Percentiles rank a stretch among this genome's conserved stretches.
These are phyloP conservation scores for Meloidogyne floridensis DNA, from an alignment of 1,140 invertebrate genomes.

Conservation along the genomic window DNA sequence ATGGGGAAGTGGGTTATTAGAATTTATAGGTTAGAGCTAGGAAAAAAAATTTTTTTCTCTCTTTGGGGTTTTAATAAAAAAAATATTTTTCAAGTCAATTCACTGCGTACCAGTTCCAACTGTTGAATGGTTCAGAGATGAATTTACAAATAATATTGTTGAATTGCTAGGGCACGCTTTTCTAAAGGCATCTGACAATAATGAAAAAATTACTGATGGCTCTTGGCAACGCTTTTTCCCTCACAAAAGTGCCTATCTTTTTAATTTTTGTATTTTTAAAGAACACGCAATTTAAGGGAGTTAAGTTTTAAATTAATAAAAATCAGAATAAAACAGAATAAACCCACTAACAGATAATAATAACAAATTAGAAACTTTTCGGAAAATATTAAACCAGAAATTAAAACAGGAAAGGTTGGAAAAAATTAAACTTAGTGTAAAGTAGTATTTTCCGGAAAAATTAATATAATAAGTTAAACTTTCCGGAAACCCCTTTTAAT, in stretches of 20 bases:
- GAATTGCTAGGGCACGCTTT: not conserved
- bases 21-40: too few species aligned
- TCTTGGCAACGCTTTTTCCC: not conserved
- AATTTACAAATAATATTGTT: constrained; percentile 7
- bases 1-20: not conserved
- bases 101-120: not conserved
- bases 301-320: too few species aligned
- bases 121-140: not conserved
- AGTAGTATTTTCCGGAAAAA: too few species aligned
- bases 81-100: not conserved
- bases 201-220: not conserved
- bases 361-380: too few species aligned
- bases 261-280: not conserved
- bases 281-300: not conserved
- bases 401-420: too few species aligned
- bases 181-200: not conserved
- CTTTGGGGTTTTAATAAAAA: not conserved
- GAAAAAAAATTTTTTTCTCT: too few species aligned
- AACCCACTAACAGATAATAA: too few species aligned
- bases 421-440: too few species aligned
- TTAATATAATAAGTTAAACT: too few species aligned
- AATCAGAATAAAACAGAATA: too few species aligned
- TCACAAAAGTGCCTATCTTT: not conserved
- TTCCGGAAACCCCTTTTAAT: too few species aligned
- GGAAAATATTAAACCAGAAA: too few species aligned